These are phyloP conservation scores for Cacoxenus indagator DNA, from an alignment of 2,888 invertebrate species.

Conservation along the genomic window DNA sequence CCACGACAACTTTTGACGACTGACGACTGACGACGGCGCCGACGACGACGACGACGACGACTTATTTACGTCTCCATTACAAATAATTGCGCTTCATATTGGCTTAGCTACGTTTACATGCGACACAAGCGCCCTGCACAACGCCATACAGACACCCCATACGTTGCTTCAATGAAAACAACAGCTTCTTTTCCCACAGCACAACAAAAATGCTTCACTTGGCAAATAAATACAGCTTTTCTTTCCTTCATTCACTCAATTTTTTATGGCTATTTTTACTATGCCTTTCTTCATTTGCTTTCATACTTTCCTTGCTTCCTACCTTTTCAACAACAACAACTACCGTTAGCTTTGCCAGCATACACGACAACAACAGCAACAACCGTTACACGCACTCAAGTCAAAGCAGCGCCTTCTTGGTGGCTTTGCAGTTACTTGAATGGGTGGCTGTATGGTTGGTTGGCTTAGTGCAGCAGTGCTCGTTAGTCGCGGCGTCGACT, in stretches of 20 bases:
- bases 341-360: not conserved
- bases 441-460: too few species aligned
- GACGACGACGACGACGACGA: slow-evolving; percentile 34
- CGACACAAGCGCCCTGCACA: not conserved
- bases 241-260: not conserved
- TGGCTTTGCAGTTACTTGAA: too few species aligned
- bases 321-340: not conserved
- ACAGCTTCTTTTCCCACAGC: not conserved
- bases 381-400: not conserved
- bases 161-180: not conserved
- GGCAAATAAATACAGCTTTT: slow-evolving; percentile 32
- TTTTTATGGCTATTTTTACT: not conserved
- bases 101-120: slow-evolving; percentile 57
- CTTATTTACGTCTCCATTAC: slow-evolving; percentile 68
- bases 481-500: not conserved
- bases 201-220: slow-evolving; percentile 15
- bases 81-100: slow-evolving; percentile 70
- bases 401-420: too few species aligned
- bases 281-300: not conserved
- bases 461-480: not conserved
- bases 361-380: not conserved
- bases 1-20: not conserved
- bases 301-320: not conserved
- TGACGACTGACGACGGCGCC: not conserved
- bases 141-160: not conserved